Conservation (phyloP, 2,888 invertebrate genomes). For the Pantelozetes paolii region DNA sequence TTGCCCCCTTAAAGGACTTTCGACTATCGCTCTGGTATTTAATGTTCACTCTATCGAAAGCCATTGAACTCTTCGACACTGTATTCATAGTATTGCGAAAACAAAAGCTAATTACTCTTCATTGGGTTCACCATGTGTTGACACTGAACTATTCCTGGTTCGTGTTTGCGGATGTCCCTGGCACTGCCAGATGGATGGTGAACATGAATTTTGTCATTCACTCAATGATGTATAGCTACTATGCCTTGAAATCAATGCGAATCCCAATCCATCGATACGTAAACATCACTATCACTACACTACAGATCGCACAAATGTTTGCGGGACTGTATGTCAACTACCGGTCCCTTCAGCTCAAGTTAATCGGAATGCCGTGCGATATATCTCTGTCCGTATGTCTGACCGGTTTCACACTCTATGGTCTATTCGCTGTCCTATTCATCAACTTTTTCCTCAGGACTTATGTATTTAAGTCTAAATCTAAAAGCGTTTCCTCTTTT, state of each 20-base stretch:
- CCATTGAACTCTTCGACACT: slow-evolving; percentile 38
- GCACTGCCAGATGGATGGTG: slow-evolving; percentile 40
- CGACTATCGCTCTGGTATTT: slow-evolving; percentile 36
- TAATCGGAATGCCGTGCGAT: slow-evolving; percentile 33
- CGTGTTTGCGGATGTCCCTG: slow-evolving; percentile 29
- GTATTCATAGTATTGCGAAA: slow-evolving; percentile 39
- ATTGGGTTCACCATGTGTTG: slow-evolving; percentile 40
- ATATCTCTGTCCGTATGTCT: slow-evolving; percentile 10
- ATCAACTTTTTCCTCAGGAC: slow-evolving; percentile 39
- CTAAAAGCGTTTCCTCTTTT: background rate
- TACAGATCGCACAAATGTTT: slow-evolving; percentile 89
- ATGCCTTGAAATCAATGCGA: slow-evolving; percentile 77
- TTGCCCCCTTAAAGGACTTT: no score
- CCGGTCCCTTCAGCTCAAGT: slow-evolving; percentile 18
- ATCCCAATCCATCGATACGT: slow-evolving; percentile 70
- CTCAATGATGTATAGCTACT: slow-evolving; percentile 86
- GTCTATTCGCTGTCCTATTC: slow-evolving; percentile 35
- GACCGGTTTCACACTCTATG: slow-evolving; percentile 29
- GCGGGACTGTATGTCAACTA: slow-evolving; percentile 71
- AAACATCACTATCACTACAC: slow-evolving; percentile 83
- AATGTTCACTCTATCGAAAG: slow-evolving; percentile 30
- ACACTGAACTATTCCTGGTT: slow-evolving; percentile 38
- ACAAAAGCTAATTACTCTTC: slow-evolving; percentile 25
- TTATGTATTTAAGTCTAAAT: slow-evolving; percentile 9
- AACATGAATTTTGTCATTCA: slow-evolving; percentile 63